Conservation (phyloP, 1,140 invertebrate genomes). For the Panagrolaimus sp. region DNA sequence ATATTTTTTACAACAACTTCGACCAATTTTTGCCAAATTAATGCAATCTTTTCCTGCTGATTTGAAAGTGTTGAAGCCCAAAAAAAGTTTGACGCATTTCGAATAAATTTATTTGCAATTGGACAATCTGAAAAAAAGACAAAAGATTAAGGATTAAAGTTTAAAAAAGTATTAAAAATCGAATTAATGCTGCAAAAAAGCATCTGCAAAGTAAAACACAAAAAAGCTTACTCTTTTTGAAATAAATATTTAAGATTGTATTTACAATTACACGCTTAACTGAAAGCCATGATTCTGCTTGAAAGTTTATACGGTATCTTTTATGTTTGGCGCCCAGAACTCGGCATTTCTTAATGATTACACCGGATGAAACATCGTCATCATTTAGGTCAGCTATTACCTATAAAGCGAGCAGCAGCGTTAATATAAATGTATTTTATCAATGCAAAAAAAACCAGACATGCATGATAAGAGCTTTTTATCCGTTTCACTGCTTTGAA, state of each 20-base stretch:
- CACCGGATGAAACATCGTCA: not conserved
- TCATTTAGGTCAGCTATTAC: slow-evolving; percentile 5
- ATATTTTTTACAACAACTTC: slow-evolving; percentile 7
- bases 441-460: no score
- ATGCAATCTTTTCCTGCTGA: not conserved
- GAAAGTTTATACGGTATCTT: not conserved
- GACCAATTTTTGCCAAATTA: not conserved
- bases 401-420: not conserved
- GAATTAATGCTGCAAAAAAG: no score
- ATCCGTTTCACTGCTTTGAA: no score
- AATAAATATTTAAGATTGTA: not conserved
- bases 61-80: slow-evolving; percentile 6
- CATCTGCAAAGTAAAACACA: no score
- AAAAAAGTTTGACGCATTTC: not conserved
- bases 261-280: not conserved
- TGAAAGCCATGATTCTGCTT: not conserved
- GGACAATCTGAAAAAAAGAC: no score
- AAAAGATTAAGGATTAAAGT: no score
- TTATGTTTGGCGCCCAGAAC: not conserved
- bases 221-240: not conserved
- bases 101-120: not conserved
- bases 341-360: slow-evolving; percentile 9
- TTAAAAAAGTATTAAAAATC: no score
- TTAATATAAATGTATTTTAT: not conserved
- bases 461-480: no score